Conservation (phyloP, 1,140 invertebrate genomes). For the Trachymyrmex septentrionalis region DNA sequence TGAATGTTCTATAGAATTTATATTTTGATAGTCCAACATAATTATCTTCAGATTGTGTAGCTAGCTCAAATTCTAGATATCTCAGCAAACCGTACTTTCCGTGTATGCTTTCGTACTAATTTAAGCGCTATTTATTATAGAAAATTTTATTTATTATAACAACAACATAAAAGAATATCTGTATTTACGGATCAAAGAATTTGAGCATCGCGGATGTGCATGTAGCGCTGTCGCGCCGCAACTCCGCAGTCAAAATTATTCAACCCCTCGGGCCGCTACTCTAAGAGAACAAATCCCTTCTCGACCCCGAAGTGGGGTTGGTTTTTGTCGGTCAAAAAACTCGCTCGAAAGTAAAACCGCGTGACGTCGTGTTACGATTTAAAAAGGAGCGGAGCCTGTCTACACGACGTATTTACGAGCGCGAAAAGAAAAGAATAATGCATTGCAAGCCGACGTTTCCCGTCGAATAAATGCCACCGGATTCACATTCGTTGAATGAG, state of each 20-base stretch:
- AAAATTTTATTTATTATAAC: neutral
- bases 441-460: neutral
- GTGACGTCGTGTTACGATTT: conserved; percentile 31
- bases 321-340: conserved; percentile 54
- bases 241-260: conserved; percentile 53
- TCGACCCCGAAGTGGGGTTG: conserved; percentile 64
- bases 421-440: conserved; percentile 19
- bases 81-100: too few species aligned
- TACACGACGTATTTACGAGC: conserved; percentile 16
- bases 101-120: neutral
- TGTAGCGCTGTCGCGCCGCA: conserved; percentile 39
- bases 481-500: conserved; percentile 26
- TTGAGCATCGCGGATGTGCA: conserved; percentile 70
- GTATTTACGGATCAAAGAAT: conserved; percentile 71
- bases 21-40: too few species aligned
- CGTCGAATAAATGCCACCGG: neutral
- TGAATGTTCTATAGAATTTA: too few species aligned
- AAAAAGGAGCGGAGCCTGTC: conserved; percentile 28
- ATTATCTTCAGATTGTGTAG: too few species aligned
- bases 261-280: conserved; percentile 67
- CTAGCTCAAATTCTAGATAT: too few species aligned
- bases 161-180: neutral
- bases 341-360: conserved; percentile 47
- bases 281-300: conserved; percentile 18
- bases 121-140: neutral